Base-by-base conservation (phyloP, 2,888 invertebrate species). In the Chymomyza caudatula region DNA sequence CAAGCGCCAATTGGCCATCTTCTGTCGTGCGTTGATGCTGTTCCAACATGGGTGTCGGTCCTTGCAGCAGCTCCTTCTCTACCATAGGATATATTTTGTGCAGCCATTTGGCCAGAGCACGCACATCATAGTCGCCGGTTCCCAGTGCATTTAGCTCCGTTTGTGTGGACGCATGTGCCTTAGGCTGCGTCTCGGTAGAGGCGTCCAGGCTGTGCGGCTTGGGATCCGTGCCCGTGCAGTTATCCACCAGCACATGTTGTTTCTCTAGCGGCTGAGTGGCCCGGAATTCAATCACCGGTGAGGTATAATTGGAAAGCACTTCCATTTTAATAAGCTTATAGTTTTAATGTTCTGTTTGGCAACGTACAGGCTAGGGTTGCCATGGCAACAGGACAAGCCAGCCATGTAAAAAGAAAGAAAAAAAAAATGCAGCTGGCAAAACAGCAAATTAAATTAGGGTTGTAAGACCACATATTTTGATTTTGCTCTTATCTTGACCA, bases 261-360 rank as follows among this genome's bases (percentile, higher is more conserved):
- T 89, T 91, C 69, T 90, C 91, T 5, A 88, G 77, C 65, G 88
- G 90, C 87, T 90, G 90, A 37, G 89, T 88, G 0, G 92, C 91
- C 60, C 89, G 90, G 83, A 92, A 92, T 57, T 92, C 92, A 19
- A 91, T 88, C 61, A 91, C 90, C 47, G 91, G 90, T 11, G 90
- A 90, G 25, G 90, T 90, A 76, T 89, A 91, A 61, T 90, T 89
- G 44, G 88, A 88, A 65, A 92, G 90, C 79, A 92, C 92, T 56
- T 89, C 90, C 90, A 90, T 90, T 17, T 25, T 59, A 3, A 5
- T 2, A 11, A 0, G 0, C 17, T 29, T n/a, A 2, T 3, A 29
- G 2, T n/a, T 13, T 3, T 2, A 25, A 4, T 69, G 65, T 61
- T 62, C 47, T 59, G 29, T 52, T 8, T n/a, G 2, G 17, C 8